These are phyloP conservation scores for Hemitrygon akajei DNA, from an alignment of 2,797 vertebrate species.

Conservation along the genomic window DNA sequence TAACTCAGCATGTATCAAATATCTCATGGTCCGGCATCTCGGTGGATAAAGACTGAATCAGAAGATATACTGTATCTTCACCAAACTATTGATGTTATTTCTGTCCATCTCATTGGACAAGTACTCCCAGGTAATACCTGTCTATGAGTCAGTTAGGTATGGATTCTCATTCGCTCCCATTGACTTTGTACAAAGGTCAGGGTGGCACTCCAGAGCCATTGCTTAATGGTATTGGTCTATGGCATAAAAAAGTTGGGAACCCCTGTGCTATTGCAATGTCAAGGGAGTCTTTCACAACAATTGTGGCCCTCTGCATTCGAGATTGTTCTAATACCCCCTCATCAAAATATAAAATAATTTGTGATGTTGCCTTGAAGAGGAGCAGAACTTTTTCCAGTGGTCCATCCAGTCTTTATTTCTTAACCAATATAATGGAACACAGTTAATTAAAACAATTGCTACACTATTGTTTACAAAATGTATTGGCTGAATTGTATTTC, in stretches of 20 bases:
- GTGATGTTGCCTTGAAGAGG: background rate
- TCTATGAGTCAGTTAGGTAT: background rate
- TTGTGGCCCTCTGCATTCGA: background rate
- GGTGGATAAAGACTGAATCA: background rate
- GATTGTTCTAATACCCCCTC: background rate
- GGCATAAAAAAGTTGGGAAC: too few species aligned
- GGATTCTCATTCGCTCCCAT: background rate
- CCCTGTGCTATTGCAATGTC: background rate
- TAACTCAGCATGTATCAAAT: background rate
- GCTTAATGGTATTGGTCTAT: too few species aligned
- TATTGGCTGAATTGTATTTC: background rate
- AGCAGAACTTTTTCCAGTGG: background rate
- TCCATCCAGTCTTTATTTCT: background rate
- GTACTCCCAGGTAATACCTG: too few species aligned
- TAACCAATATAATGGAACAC: background rate
- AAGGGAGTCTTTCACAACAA: background rate
- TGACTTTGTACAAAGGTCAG: background rate
- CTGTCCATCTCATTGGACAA: background rate
- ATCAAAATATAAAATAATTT: background rate
- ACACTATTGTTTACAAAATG: background rate
- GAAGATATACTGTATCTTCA: background rate
- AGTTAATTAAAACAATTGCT: background rate
- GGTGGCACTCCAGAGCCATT: background rate
- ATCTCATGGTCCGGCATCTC: background rate
- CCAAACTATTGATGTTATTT: background rate